Base-by-base conservation (phyloP, 2,888 invertebrate species). In the Brachypterus glaber region DNA sequence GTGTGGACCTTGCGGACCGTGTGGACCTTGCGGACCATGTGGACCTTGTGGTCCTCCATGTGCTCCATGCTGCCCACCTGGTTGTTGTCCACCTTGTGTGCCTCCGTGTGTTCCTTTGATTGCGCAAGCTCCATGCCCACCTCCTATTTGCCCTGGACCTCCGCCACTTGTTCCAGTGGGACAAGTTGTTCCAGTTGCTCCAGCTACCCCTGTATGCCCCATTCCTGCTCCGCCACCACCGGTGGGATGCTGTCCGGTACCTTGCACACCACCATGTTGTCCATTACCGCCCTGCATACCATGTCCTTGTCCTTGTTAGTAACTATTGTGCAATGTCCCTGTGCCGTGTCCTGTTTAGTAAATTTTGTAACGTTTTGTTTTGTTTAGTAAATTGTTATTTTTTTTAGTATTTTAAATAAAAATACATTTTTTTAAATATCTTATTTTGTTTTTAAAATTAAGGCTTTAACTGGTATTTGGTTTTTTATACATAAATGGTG, bases 101-200 rank as follows among this genome's bases (percentile, higher is more conserved):
- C 52, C 54, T 25, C 58, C 57, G 4, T 52, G 50, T 33, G 53
- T 57, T 11, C 57, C 57, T 9, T 38, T 57, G 14, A 45, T 58
- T 25, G 53, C 57, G 7, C 53, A 53, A 40, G 53, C 56, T 8
- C 57, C 58, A 2, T 57, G 57, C 40, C 58, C 58, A 16, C 58
- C 58, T 9, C 53, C 55, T 4, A 50, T 57, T 24, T 49, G 50
- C 25, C 55, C 57, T 12, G 44, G 49, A 4, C 55, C 56, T 27
- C 58, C 59, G 25, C 57, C 57, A 17, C 43, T 52, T 14, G 54
- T 57, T 3, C 57, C 58, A 9, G 49, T 58, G 4, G 59, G 57
- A 16, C 44, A 48, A 33, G 52, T 58, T 7, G 43, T 50, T 3
- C 48, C 48, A n/a, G 39, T 40, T 3, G 35, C 44, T 12, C 48